Base-by-base conservation (phyloP, 2,113 vertebrate species). In the Donacobius atricapilla region DNA sequence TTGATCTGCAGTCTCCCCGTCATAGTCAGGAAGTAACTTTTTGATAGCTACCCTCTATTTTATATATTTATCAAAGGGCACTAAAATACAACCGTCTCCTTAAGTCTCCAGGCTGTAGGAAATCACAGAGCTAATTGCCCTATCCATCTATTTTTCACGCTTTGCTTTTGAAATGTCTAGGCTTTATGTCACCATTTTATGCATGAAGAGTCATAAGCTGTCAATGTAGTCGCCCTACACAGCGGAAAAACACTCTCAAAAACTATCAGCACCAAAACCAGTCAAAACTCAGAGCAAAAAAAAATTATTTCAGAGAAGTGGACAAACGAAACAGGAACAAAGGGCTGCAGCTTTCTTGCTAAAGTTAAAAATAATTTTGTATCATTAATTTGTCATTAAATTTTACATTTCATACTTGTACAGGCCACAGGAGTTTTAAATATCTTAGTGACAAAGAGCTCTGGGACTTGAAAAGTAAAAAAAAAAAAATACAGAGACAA, bases 141-240 rank as follows among this genome's bases (percentile, higher is more conserved):
- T 83, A 91, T 53, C 45, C 20, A 79, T 76, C 57, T 76, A 47
- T 60, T 96, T 89, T 80, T 79, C 92, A 88, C 0, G 0, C 33
- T 65, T 88, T 80, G 17, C 35, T 91, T 95, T 87, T 73, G 39
- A 95, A 94, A 80, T 79, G 17, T 44, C 82, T 94, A n/a, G 42
- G 50, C 23, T 88, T 88, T 93, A 91, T 77, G 71, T 94, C 82
- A 96, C 57, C 47, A 70, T 90, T 91, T 80, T 54, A 94, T 88
- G 54, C 68, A 96, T 50, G 58, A 96, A 61, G 53, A 90, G 66
- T 85, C 82, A 93, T 82, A 87, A 91, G 10, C 66, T 87, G 91
- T 57, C 78, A 87, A 44, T 54, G 63, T 70, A 76, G 83, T 83
- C 82, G 80, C 75, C 23, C 58, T 85, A 90, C 58, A 77, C 37